These are phyloP conservation scores for Dreissena polymorpha DNA, from an alignment of 1,140 invertebrate genomes.

Conservation along the genomic window DNA sequence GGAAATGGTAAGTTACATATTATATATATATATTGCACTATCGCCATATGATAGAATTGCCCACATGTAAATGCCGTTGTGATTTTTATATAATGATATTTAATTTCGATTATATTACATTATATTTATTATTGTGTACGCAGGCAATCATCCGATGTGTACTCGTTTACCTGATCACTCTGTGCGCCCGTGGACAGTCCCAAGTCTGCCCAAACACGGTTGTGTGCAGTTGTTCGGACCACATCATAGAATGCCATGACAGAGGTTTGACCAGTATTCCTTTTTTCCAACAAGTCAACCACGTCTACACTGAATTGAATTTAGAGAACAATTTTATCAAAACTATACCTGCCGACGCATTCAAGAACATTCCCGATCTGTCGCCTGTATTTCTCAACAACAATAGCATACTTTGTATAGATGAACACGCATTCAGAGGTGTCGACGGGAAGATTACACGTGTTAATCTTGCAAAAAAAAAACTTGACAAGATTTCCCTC, in stretches of 20 bases:
- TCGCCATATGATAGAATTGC: too few species aligned
- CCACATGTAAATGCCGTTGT: too few species aligned
- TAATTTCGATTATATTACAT: too few species aligned
- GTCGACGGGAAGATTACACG: background rate
- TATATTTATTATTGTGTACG: too few species aligned
- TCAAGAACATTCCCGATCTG: conserved; percentile 8
- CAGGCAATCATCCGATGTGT: too few species aligned
- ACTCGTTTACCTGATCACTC: too few species aligned
- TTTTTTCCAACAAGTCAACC: background rate
- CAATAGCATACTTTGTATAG: conserved; percentile 22
- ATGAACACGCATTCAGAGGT: conserved; percentile 20
- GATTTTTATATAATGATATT: too few species aligned
- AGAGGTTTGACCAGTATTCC: conserved; percentile 28
- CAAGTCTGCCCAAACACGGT: background rate
- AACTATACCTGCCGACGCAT: conserved; percentile 15
- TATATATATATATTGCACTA: too few species aligned
- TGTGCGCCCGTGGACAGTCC: too few species aligned
- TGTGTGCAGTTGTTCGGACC: conserved; percentile 16
- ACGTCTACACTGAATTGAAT: conserved; percentile 1
- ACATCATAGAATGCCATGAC: conserved; percentile 30
- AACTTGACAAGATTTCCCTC: conserved; percentile 4
- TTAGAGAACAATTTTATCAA: conserved; percentile 31
- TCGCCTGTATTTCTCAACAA: conserved; percentile 8
- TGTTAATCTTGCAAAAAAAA: conserved; percentile 27
- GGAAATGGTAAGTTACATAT: too few species aligned